Evolutionary conservation across 2,888 invertebrate genomes (phyloP).

Genomic region (Lasioglossum figueresi): DNA sequence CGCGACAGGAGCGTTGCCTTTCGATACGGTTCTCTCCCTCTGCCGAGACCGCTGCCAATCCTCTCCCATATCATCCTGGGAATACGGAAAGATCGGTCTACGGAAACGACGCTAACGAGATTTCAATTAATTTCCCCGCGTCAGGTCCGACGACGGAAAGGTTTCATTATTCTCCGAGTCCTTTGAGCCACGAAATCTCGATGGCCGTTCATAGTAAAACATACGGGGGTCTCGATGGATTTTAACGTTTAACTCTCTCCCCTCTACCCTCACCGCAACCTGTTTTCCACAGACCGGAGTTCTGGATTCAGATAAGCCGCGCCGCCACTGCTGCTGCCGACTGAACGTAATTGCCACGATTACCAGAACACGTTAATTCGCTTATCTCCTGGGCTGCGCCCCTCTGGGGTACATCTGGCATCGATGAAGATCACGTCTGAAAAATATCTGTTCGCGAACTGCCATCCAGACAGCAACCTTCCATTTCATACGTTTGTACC

Average conservation of each 20-base stretch:
- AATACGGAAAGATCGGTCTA: slow-evolving; percentile 18
- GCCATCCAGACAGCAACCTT: slow-evolving; percentile 6
- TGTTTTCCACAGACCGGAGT: neutral
- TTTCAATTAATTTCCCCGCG: slow-evolving; percentile 45
- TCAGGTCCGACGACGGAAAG: neutral
- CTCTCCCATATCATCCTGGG: neutral
- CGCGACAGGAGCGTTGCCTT: slow-evolving; percentile 10
- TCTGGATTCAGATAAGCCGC: neutral
- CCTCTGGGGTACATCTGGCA: neutral
- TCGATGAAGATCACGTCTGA: neutral
- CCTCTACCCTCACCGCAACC: neutral
- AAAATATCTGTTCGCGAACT: slow-evolving; percentile 13
- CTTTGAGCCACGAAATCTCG: neutral
- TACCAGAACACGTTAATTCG: slow-evolving; percentile 37
- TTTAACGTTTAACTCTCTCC: neutral
- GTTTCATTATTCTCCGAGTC: slow-evolving; percentile 1
- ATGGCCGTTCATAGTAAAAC: neutral
- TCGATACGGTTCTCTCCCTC: slow-evolving; percentile 20
- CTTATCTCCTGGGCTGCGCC: slow-evolving; percentile 19
- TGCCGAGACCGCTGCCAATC: neutral
- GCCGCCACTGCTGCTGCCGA: neutral
- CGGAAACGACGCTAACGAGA: slow-evolving; percentile 46
- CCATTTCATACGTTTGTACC: neutral
- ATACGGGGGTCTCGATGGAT: neutral
- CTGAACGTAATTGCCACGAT: slow-evolving; percentile 36